Evolutionary conservation across 2,888 invertebrate genomes (phyloP), one percentile per base, ranked within the genome.

Genomic region (Noctuana brunneofusca): DNA sequence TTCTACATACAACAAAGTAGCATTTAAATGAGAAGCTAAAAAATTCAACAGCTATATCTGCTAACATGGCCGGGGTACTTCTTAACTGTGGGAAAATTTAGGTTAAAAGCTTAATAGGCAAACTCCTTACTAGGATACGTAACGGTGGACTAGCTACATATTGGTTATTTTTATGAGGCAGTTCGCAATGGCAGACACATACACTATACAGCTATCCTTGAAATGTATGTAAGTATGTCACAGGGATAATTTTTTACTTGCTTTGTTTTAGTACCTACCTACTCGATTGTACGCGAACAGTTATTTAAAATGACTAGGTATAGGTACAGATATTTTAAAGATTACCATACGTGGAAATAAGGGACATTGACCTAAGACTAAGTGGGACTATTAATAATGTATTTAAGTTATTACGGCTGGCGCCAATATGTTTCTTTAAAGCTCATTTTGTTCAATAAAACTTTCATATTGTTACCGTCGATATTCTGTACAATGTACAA

Each of bases 71-170:
- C 1, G 1, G 14, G 11, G 24, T 49, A 14, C 9, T 18, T 16
- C 14, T 9, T 24, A 27, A 30, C 30, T 27, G 27, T 56, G 22
- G 32, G 32, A 55, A 55, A 46, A 59, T 52, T 53, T 43, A 53
- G 41, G 52, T 59, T 59, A 53, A 52, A 53, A 22, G 43, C 59
- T 43, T 59, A 53, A 59, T 53, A 53, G 43, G 43, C 8, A 22
- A 46, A 53, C 32, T 49, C 48, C 43, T 22, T 53, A 59, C 43
- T 53, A 30, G 52, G 53, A 38, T 27, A 16, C 20, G 9, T 3
- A 9, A 53, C 27, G 27, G 24, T 30, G 27, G 41, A 18, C 16
- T 43, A 43, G 41, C 52, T 18, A 43, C 52, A 27, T 52, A 58
- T 38, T 20, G 14, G 59, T 30, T 22, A 57, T 9, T 30, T 59